phyloP scores from a whole-genome alignment of 2,888 invertebrate genomes.

The Drosophila mercatorum region DNA sequence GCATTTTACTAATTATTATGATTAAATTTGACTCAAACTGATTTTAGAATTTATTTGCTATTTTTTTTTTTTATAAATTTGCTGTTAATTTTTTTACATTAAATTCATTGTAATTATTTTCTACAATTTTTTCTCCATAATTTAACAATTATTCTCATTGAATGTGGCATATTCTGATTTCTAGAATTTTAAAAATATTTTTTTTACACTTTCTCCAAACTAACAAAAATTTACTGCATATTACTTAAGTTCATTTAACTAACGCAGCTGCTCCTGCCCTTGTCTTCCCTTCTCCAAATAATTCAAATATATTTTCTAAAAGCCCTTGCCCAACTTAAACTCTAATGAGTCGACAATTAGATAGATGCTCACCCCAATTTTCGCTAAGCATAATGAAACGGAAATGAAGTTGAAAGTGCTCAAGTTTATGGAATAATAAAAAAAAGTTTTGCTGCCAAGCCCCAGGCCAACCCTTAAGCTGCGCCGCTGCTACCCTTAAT shows the following conservation, averaged over 20 bases:
- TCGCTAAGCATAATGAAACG: not conserved
- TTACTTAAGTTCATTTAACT: not conserved
- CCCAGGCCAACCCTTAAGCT: not conserved
- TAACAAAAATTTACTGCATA: too few relatives aligned
- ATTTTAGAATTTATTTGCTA: too few relatives aligned
- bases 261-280: not conserved
- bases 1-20: too few relatives aligned
- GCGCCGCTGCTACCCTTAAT: not conserved
- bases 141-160: too few relatives aligned
- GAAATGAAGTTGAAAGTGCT: conserved; percentile 31
- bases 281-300: not conserved
- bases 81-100: too few relatives aligned
- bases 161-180: too few relatives aligned
- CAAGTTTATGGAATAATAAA: conserved; percentile 18
- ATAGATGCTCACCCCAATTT: not conserved
- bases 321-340: not conserved
- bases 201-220: too few relatives aligned
- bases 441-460: not conserved
- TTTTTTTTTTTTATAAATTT: too few relatives aligned
- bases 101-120: too few relatives aligned
- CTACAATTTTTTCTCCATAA: too few relatives aligned
- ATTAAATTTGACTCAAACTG: too few relatives aligned
- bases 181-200: too few relatives aligned
- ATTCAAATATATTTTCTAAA: not conserved
- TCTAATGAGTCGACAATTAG: conserved; percentile 6